Percentiles rank a stretch among this genome's conserved stretches.
phyloP scores from a whole-genome alignment of 2,888 invertebrate genomes.

The Blomia tropicalis region DNA sequence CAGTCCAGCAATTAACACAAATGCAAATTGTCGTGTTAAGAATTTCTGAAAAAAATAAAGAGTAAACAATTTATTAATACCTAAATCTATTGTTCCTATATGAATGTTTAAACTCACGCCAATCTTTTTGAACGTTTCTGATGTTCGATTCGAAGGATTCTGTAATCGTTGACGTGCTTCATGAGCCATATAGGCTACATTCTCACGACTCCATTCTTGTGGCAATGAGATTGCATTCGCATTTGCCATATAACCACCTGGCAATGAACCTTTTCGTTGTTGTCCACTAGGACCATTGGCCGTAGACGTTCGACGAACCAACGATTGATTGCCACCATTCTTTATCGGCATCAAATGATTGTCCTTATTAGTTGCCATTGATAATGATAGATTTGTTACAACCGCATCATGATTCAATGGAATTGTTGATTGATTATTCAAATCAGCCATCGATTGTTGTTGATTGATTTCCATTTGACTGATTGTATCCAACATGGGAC shows the following conservation, averaged over 20 bases:
- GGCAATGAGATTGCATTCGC: neutral
- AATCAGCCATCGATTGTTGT: neutral
- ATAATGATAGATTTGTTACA: no score
- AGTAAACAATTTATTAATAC: neutral
- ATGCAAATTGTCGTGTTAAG: constrained; percentile 3
- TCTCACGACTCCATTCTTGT: constrained; percentile 11
- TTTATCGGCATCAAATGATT: neutral
- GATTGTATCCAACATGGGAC: neutral
- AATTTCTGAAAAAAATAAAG: neutral
- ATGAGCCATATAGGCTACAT: neutral
- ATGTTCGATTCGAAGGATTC: neutral
- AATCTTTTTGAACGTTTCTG: neutral
- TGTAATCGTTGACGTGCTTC: neutral
- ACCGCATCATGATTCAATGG: no score
- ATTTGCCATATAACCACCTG: constrained; percentile 3
- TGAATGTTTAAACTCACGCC: constrained; percentile 2
- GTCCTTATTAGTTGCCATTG: no score
- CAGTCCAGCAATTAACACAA: constrained; percentile 2
- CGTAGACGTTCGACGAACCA: neutral
- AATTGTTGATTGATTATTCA: no score
- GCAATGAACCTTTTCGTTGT: constrained; percentile 16
- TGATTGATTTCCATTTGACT: neutral
- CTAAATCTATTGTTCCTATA: no score
- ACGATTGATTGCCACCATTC: neutral
- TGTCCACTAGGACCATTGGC: neutral